Percentiles rank a stretch among this genome's conserved stretches.
phyloP scores from a whole-genome alignment of 2,888 invertebrate genomes.

The Subacronicta megacephala region DNA sequence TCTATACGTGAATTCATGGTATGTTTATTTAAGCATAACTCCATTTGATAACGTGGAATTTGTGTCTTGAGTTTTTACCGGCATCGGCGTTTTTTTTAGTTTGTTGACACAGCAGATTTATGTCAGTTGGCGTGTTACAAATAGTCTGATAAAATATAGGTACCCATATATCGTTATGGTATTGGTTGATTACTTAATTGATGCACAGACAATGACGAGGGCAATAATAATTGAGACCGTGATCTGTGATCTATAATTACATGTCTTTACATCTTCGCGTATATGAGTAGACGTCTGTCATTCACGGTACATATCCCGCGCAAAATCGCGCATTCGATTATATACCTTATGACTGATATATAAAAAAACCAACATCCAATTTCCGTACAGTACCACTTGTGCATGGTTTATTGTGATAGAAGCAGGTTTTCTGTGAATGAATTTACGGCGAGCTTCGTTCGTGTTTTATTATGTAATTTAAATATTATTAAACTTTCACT shows the following conservation, averaged over 20 bases:
- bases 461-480: slow-evolving; percentile 15
- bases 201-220: slow-evolving; percentile 40
- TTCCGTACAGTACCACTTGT: slow-evolving; percentile 18
- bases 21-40: slow-evolving; percentile 30
- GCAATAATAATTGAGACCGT: slow-evolving; percentile 58
- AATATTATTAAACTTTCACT: slow-evolving; percentile 36
- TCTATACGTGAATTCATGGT: background rate
- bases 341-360: background rate
- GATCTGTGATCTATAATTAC: slow-evolving; percentile 43
- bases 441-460: slow-evolving; percentile 9
- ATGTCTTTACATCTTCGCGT: slow-evolving; percentile 15
- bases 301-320: slow-evolving; percentile 28
- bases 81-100: slow-evolving; percentile 46
- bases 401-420: background rate
- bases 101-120: slow-evolving; percentile 56
- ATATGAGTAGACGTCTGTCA: slow-evolving; percentile 14
- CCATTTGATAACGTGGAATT: slow-evolving; percentile 28
- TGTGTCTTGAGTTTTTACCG: slow-evolving; percentile 37
- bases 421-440: slow-evolving; percentile 38
- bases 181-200: slow-evolving; percentile 33
- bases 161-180: slow-evolving; percentile 12
- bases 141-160: slow-evolving; percentile 16
- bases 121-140: slow-evolving; percentile 21
- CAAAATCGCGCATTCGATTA: slow-evolving; percentile 34
- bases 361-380: slow-evolving; percentile 26